phyloP scores from a whole-genome alignment of 35 echinoderm and acorn worm species.

The Ophiothrix spiculata region DNA sequence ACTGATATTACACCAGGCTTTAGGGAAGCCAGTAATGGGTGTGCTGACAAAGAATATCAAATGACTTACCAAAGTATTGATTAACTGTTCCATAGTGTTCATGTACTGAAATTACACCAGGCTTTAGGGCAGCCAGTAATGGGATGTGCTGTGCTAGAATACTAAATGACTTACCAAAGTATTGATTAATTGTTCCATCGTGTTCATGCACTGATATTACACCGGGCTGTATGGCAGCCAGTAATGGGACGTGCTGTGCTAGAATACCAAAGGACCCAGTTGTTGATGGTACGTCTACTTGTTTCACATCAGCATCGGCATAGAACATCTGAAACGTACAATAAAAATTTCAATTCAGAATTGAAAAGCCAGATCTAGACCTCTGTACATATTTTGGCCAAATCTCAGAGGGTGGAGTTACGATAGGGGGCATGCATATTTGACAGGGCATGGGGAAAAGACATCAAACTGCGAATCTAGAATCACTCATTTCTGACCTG shows the following conservation, averaged over 20 bases:
- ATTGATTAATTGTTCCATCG: constrained; percentile 81
- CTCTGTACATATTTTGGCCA: neutral
- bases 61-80: constrained; percentile 89
- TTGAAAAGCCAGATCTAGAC: constrained; percentile 9
- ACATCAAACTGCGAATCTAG: too few relatives aligned
- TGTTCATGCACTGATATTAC: constrained; percentile 73
- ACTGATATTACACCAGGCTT: constrained; percentile 83
- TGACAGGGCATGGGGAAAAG: neutral
- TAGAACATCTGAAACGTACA: constrained; percentile 84
- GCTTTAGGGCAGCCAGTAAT: constrained; percentile 81
- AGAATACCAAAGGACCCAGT: constrained; percentile 93
- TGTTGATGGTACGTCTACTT: constrained; percentile 89
- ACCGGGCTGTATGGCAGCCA: constrained; percentile 91
- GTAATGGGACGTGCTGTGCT: constrained; percentile 87
- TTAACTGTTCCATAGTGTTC: constrained; percentile 81
- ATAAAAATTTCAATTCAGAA: too few relatives aligned
- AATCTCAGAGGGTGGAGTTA: neutral
- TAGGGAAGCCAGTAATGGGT: constrained; percentile 77
- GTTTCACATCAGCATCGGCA: constrained; percentile 72
- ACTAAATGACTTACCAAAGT: constrained; percentile 74
- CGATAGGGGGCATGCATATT: neutral
- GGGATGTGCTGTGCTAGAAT: constrained; percentile 96
- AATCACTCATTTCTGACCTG: too few relatives aligned
- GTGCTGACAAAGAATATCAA: constrained; percentile 81
- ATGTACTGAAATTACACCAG: constrained; percentile 69